A percentile compares a stretch with the other conserved stretches of the same genome.
These are phyloP conservation scores for Omphaloscelis lunosa DNA, from an alignment of 2,888 invertebrate genomes.

Conservation along the genomic window DNA sequence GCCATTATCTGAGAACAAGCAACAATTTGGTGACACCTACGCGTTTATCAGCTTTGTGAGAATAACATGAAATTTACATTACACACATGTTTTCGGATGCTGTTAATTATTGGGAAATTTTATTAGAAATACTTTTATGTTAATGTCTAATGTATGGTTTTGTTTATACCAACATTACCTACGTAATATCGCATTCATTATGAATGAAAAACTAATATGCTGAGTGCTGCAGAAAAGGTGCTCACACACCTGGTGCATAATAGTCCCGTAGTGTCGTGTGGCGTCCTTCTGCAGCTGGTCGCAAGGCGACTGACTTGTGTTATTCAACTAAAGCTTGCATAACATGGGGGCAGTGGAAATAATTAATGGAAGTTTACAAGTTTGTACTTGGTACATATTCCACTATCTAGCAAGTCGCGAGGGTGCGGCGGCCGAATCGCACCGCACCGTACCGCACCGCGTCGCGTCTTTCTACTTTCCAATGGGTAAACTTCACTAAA, in stretches of 20 bases:
- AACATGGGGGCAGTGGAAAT: too few relatives aligned
- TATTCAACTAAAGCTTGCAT: too few relatives aligned
- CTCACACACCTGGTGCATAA: background rate
- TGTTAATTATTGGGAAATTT: background rate
- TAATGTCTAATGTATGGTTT: background rate
- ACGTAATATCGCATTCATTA: background rate
- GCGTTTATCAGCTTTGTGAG: constrained; percentile 13
- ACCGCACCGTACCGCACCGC: too few relatives aligned
- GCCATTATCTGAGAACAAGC: constrained; percentile 4
- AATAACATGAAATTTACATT: constrained; percentile 17
- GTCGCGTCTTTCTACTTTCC: background rate
- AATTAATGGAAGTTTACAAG: too few relatives aligned
- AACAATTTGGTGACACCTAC: constrained; percentile 13
- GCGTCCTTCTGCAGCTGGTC: background rate
- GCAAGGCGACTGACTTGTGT: too few relatives aligned
- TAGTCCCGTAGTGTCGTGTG: background rate
- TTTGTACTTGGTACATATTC: too few relatives aligned
- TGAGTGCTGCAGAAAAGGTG: background rate
- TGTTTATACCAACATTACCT: background rate
- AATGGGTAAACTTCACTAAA: too few relatives aligned
- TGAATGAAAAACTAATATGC: background rate
- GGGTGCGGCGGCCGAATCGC: too few relatives aligned
- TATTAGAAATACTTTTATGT: background rate
- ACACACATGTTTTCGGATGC: background rate
- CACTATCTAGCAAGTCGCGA: too few relatives aligned